These are phyloP conservation scores for Metopolophium dirhodum DNA, from an alignment of 1,140 invertebrate genomes.

Conservation along the genomic window DNA sequence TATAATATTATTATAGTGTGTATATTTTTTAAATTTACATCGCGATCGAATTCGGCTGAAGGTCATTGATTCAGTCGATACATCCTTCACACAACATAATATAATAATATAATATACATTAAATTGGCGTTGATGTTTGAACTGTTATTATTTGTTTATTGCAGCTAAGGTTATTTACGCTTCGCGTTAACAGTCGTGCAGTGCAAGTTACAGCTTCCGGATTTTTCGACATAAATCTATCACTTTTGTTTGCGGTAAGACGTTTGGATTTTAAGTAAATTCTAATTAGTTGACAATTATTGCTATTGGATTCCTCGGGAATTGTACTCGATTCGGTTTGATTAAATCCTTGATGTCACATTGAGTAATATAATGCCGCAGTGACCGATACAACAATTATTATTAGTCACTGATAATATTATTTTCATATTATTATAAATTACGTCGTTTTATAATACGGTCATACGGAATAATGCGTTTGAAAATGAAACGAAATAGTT, in stretches of 20 bases:
- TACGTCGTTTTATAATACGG: not conserved
- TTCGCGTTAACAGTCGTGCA: slow-evolving; percentile 34
- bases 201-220: slow-evolving; percentile 33
- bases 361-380: not conserved
- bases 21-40: not conserved
- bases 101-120: not conserved
- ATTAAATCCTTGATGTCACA: not conserved
- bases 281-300: not conserved
- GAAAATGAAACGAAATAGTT: not conserved
- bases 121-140: not conserved
- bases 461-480: not conserved
- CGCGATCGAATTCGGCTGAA: not conserved
- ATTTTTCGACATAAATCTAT: slow-evolving; percentile 52
- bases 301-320: not conserved
- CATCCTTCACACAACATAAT: not conserved
- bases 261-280: not conserved
- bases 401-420: not conserved
- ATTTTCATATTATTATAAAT: not conserved
- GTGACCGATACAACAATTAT: not conserved
- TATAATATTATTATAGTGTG: too few relatives aligned
- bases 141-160: not conserved
- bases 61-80: not conserved
- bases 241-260: slow-evolving; percentile 40
- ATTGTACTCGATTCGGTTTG: not conserved
- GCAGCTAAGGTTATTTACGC: slow-evolving; percentile 37